Conservation (phyloP, 1,140 invertebrate genomes). For the Drosophila yakuba region DNA sequence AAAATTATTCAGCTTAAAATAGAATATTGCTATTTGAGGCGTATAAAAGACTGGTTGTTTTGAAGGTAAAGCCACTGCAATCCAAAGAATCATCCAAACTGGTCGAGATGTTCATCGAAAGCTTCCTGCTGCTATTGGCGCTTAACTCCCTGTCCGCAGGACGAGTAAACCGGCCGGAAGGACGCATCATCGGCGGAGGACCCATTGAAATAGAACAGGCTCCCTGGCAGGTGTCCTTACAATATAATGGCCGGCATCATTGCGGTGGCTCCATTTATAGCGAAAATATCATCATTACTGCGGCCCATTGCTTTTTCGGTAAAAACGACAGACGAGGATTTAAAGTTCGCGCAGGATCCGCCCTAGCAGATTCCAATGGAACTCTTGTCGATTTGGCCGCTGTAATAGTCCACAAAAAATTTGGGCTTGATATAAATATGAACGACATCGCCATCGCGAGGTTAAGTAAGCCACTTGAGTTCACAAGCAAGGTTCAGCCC, state of each 20-base stretch:
- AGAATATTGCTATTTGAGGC: no score
- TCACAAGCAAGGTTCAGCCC: neutral
- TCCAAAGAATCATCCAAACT: neutral
- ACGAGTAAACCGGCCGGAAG: neutral
- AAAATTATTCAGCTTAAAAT: no score
- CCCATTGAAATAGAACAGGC: neutral
- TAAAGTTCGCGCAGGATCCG: neutral
- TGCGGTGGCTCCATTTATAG: slow-evolving; percentile 6
- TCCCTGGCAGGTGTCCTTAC: slow-evolving; percentile 3
- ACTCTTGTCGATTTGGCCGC: neutral
- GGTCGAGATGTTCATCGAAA: slow-evolving; percentile 1
- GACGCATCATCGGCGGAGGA: neutral
- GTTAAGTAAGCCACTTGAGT: neutral
- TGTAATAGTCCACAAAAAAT: neutral
- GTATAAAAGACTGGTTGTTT: no score
- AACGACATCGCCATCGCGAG: neutral
- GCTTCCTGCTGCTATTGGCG: neutral
- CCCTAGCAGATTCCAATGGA: neutral
- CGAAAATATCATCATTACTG: neutral
- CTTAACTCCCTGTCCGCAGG: neutral
- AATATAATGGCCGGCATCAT: fast-evolving
- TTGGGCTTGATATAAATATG: neutral
- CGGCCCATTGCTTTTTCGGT: neutral
- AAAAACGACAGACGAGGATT: no score
- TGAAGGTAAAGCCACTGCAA: neutral